Evolutionary conservation across 2,797 vertebrate species (phyloP).

Genomic region (Phoebastria nigripes): DNA sequence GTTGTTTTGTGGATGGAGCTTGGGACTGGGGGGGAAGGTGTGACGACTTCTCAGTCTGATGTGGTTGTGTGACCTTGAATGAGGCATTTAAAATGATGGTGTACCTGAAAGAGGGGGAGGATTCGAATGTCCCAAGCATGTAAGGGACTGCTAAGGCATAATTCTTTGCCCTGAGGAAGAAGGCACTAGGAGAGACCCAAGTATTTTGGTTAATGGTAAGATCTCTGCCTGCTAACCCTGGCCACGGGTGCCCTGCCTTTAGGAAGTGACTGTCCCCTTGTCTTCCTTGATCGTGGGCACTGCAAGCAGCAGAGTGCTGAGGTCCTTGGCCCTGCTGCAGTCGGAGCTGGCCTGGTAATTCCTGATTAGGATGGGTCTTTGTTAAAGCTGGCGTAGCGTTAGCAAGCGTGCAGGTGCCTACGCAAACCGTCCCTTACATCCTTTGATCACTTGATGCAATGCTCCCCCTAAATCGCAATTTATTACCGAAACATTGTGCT

Average conservation of each 20-base stretch:
- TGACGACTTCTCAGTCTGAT: neutral
- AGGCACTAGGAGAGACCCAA: neutral
- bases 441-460: neutral
- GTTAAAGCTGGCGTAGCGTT: neutral
- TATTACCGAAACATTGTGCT: neutral
- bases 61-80: neutral
- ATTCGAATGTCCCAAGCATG: neutral
- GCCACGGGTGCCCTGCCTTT: neutral
- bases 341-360: neutral
- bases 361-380: neutral
- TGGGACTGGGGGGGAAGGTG: neutral
- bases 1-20: neutral
- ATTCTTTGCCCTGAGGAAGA: neutral
- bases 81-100: neutral
- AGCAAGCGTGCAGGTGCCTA: neutral
- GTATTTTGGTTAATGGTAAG: neutral
- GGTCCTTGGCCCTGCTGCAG: neutral
- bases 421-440: neutral
- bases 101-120: neutral
- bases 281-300: slow-evolving; percentile 14
- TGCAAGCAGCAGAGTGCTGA: neutral
- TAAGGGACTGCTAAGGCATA: neutral
- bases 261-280: neutral
- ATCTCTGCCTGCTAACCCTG: neutral
- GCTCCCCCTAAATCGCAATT: neutral